Evolutionary conservation across 1,140 invertebrate genomes (phyloP).

Genomic region (Harpegnathos saltator): DNA sequence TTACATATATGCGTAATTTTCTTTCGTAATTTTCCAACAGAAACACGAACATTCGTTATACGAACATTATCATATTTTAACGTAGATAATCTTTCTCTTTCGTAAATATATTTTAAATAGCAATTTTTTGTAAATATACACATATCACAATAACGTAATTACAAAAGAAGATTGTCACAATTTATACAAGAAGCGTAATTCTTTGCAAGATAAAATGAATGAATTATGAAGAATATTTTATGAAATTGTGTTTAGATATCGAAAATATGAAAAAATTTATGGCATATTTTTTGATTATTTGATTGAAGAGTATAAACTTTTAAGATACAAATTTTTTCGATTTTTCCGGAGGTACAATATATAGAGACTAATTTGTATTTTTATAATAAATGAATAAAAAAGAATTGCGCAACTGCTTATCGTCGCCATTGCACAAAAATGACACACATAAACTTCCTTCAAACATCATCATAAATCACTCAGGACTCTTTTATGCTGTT

Average conservation of each 20-base stretch:
- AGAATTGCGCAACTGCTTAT: background rate
- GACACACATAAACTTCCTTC: conserved; percentile 35
- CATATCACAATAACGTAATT: background rate
- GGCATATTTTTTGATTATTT: background rate
- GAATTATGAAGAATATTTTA: background rate
- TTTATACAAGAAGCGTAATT: background rate
- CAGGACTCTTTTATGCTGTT: conserved; percentile 69
- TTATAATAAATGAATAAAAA: background rate
- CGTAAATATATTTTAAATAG: conserved; percentile 22
- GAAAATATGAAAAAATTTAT: background rate
- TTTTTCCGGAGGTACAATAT: background rate
- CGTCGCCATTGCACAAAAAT: background rate
- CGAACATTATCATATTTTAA: too few species aligned
- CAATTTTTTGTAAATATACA: background rate
- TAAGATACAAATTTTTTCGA: background rate
- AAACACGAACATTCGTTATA: too few species aligned
- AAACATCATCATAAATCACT: conserved; percentile 59
- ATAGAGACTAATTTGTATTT: conserved; percentile 9
- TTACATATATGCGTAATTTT: too few species aligned
- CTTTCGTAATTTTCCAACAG: too few species aligned
- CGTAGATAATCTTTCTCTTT: background rate
- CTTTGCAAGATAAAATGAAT: background rate
- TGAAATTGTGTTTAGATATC: background rate
- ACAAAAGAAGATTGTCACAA: background rate
- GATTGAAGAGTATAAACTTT: background rate